Evolutionary conservation across 2,113 vertebrate species (phyloP), one percentile per base, ranked within the genome.

Genomic region (Polypterus bichir): DNA sequence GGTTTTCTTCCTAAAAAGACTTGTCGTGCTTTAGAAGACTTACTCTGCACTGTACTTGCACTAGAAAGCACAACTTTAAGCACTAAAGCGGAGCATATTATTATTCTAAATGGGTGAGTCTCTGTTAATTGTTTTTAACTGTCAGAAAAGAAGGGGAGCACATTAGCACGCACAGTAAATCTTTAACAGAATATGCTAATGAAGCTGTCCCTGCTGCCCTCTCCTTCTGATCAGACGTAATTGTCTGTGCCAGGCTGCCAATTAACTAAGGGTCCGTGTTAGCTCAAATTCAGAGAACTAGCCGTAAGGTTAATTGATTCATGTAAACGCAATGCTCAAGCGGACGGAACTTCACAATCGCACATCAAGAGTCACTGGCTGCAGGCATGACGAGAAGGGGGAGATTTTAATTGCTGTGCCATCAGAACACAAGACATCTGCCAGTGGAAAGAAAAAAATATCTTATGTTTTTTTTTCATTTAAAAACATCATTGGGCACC

Each of bases 251-350:
- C 86, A 86, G 78, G 73, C 77, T 84, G 81, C 81, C 84, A 84
- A 87, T 87, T 87, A 87, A 81, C 77, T 76, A 76, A 79, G 74
- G 71, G 76, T 84, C 70, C 78, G 74, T 71, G 77, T 72, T 70
- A 62, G 57, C 76, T 83, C 79, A 74, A 73, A 79, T 80, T 82
- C 84, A 81, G 81, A 78, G 62, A 81, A 82, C 76, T 82, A 84
- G 80, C 76, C 71, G 73, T 79, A 84, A 89, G 85, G 85, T 87
- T 89, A 89, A 89, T 85, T 88, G 87, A 88, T 86, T 88, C 85
- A 83, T 74, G 81, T 75, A 76, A 74, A 69, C 66, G 72, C 57
- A 73, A 75, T 51, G 75, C 79, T 86, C 81, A 71, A 71, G 76
- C 66, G 72, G 79, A 81, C 79, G 64, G 73, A 76, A 75, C 73